phyloP scores from a whole-genome alignment of 2,113 vertebrate species.

The Elachura formosa region DNA sequence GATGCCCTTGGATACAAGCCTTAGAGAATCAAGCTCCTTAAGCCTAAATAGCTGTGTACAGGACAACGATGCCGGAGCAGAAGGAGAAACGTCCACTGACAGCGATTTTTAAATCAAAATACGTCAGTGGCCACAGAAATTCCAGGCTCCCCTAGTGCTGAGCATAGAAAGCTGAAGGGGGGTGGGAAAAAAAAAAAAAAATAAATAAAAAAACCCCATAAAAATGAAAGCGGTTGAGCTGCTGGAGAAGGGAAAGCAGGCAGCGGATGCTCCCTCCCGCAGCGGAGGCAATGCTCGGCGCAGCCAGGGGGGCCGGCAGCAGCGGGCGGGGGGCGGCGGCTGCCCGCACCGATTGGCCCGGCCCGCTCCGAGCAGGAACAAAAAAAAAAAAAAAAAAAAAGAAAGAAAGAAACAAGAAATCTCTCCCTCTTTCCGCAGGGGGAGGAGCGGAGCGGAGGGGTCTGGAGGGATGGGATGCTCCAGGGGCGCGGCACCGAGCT shows the following conservation, averaged over 20 bases:
- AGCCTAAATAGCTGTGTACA: slow-evolving; percentile 39
- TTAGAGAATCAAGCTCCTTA: slow-evolving; percentile 60
- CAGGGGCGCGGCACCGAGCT: background rate
- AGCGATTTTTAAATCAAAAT: background rate
- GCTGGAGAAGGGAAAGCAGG: background rate
- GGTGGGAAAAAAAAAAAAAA: background rate
- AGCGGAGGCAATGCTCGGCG: too few species aligned
- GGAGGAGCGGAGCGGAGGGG: slow-evolving; percentile 47
- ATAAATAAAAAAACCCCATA: background rate
- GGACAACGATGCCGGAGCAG: slow-evolving; percentile 5
- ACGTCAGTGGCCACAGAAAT: background rate
- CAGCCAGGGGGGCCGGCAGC: background rate
- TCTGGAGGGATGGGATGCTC: background rate
- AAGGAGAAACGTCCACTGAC: background rate
- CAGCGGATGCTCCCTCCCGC: background rate
- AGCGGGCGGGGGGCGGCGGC: background rate
- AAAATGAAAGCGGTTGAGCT: background rate
- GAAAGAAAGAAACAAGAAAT: background rate
- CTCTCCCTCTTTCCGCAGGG: slow-evolving; percentile 44
- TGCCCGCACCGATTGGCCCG: slow-evolving; percentile 42
- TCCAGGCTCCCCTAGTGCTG: background rate
- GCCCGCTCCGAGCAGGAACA: background rate
- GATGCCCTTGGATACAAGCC: slow-evolving; percentile 74
- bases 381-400: background rate
- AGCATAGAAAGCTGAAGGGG: background rate